Conservation (phyloP, 2,888 invertebrate species). For the Drosophila differens region DNA sequence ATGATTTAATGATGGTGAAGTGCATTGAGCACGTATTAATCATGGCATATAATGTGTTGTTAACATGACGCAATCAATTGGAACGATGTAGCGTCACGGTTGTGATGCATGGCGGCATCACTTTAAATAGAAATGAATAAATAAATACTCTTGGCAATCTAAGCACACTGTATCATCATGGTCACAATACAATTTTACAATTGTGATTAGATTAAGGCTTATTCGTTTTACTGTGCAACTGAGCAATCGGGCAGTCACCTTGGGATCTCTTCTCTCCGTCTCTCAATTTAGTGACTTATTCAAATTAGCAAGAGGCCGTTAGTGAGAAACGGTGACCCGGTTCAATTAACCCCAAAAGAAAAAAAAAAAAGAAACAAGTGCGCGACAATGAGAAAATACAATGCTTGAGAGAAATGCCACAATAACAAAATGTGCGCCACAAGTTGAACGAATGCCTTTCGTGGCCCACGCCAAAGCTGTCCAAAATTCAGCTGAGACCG, state of each 20-base stretch:
- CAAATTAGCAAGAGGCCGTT: conserved; percentile 57
- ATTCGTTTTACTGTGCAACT: conserved; percentile 19
- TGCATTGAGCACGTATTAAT: conserved; percentile 69
- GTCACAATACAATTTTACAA: conserved; percentile 41
- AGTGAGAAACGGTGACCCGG: conserved; percentile 35
- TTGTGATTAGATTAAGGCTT: conserved; percentile 68
- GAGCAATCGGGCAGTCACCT: not conserved
- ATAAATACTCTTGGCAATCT: not conserved
- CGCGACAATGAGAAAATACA: conserved; percentile 61
- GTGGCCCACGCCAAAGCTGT: conserved; percentile 64
- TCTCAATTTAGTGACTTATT: conserved; percentile 64
- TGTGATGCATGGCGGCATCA: conserved; percentile 33
- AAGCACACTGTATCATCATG: conserved; percentile 15
- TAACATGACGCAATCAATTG: conserved; percentile 66
- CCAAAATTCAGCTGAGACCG: conserved; percentile 55
- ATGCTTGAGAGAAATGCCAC: conserved; percentile 37
- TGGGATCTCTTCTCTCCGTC: conserved; percentile 23
- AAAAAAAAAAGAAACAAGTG: conserved; percentile 60
- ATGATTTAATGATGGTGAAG: conserved; percentile 3
- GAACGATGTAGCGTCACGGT: conserved; percentile 47
- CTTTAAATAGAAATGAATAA: conserved; percentile 67
- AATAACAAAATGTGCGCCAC: conserved; percentile 54
- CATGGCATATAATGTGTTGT: conserved; percentile 40
- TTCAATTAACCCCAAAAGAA: conserved; percentile 73
- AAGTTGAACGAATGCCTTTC: conserved; percentile 49